Percentiles rank a stretch among this genome's conserved stretches.
Evolutionary conservation across 2,888 invertebrate species (phyloP).

Genomic region (Pollenia griseotomentosa): DNA sequence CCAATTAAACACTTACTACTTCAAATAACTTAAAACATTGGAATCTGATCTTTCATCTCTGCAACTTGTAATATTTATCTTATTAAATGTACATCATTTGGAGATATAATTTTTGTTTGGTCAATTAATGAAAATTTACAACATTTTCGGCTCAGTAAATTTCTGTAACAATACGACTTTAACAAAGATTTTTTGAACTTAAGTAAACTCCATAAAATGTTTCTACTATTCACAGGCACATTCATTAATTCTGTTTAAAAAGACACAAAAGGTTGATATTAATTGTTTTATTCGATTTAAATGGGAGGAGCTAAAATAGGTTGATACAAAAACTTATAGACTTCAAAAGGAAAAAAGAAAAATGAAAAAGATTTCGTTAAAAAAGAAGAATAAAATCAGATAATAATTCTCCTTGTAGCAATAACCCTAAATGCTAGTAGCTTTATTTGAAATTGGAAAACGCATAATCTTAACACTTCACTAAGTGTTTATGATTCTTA

Average conservation of each 20-base stretch:
- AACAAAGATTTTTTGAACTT: neutral
- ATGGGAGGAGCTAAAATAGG: no score
- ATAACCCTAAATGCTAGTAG: no score
- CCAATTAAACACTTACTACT: neutral
- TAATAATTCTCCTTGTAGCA: no score
- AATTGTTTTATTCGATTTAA: neutral
- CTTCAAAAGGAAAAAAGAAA: no score
- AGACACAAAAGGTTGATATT: neutral
- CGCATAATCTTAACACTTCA: conserved; percentile 18
- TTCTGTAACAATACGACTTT: neutral
- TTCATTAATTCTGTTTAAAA: neutral
- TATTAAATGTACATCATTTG: neutral
- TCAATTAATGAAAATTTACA: conserved; percentile 13
- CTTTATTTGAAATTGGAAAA: no score
- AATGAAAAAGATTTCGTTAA: no score
- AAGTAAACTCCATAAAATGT: neutral
- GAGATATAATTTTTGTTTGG: neutral
- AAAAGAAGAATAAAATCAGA: no score
- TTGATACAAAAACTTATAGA: no score
- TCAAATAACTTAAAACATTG: no score
- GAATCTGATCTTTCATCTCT: no score
- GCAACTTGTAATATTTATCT: neutral
- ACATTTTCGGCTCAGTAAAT: conserved; percentile 10
- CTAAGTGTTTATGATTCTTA: neutral
- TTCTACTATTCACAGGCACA: neutral